Conservation (phyloP, 2,113 vertebrate genomes). For the Cochlearius cochlearius region DNA sequence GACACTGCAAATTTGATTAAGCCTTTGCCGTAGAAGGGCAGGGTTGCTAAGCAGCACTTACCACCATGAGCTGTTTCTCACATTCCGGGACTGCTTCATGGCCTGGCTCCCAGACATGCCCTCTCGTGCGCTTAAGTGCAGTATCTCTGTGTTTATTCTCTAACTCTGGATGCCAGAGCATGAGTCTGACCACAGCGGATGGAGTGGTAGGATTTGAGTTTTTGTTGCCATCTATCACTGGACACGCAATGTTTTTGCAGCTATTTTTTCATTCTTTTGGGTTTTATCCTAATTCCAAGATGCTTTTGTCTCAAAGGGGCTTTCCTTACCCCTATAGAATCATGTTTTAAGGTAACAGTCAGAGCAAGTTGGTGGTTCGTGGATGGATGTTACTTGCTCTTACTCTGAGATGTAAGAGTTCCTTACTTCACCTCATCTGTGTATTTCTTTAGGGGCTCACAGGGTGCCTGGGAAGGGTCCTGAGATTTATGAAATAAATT, state of each 20-base stretch:
- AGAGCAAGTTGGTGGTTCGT: background rate
- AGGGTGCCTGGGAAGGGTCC: background rate
- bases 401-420: background rate
- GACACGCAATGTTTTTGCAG: accelerated
- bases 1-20: conserved; percentile 31
- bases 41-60: conserved; percentile 63
- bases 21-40: conserved; percentile 37
- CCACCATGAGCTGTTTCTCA: background rate
- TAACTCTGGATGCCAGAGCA: background rate
- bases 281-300: background rate
- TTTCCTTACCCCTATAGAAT: background rate
- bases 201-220: background rate
- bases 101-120: background rate
- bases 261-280: background rate
- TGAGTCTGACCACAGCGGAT: background rate
- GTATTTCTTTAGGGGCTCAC: background rate
- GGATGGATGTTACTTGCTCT: background rate
- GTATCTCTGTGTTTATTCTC: background rate
- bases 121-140: accelerated
- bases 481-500: background rate
- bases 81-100: background rate
- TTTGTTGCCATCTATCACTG: background rate
- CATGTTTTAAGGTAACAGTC: background rate
- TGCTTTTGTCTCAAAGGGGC: background rate
- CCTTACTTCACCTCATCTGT: background rate